A percentile compares a stretch with the other conserved stretches of the same genome.
These are phyloP conservation scores for Exephanes ischioxanthus DNA, from an alignment of 2,888 invertebrate species.

Conservation along the genomic window DNA sequence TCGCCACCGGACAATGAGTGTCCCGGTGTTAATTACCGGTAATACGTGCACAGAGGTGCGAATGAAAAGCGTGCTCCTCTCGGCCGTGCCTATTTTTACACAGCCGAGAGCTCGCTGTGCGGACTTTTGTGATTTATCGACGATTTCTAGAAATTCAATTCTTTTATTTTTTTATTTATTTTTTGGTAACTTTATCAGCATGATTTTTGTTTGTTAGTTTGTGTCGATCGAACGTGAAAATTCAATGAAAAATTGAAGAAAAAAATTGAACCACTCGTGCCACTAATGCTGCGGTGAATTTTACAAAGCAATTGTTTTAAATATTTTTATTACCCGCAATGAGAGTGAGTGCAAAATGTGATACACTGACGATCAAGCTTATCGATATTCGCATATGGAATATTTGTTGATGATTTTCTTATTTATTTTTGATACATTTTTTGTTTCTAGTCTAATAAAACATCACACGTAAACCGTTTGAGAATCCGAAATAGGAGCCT, in stretches of 20 bases:
- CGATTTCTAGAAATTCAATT: background rate
- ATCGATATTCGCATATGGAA: background rate
- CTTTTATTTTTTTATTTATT: background rate
- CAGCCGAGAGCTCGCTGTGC: background rate
- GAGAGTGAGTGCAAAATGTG: constrained; percentile 14
- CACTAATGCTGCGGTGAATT: background rate
- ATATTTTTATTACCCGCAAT: background rate
- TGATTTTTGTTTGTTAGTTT: background rate
- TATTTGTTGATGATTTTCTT: background rate
- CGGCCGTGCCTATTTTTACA: constrained; percentile 46
- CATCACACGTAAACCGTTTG: constrained; percentile 66
- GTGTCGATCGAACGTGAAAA: constrained; percentile 1
- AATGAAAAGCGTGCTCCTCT: constrained; percentile 56
- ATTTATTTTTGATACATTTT: constrained; percentile 9
- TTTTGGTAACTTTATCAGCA: background rate
- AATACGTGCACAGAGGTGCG: constrained; percentile 45
- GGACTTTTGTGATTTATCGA: background rate
- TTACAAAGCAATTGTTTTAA: background rate
- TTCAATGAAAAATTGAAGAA: background rate
- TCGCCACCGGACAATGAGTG: constrained; percentile 44
- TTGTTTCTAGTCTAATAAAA: constrained; percentile 33
- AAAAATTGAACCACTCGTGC: constrained; percentile 7
- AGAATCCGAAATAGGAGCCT: constrained; percentile 71
- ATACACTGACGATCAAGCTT: background rate
- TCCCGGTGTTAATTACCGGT: constrained; percentile 35